These are phyloP conservation scores for Trinectes maculatus DNA, from an alignment of 2,113 vertebrate genomes.

Conservation along the genomic window DNA sequence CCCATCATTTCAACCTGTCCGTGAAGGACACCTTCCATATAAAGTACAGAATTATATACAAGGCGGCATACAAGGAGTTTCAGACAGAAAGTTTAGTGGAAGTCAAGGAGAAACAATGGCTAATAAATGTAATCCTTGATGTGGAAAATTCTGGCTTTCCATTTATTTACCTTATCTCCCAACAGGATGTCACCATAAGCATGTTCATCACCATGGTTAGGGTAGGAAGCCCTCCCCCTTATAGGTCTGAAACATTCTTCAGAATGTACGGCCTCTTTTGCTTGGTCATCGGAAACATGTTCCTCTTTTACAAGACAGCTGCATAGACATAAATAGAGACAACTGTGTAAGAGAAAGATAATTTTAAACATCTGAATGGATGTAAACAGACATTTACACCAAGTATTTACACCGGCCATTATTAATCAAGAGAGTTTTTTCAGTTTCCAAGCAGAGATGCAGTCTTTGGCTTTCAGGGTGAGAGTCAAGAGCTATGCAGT, in stretches of 20 bases:
- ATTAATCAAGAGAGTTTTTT: too few species aligned
- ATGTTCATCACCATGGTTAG: neutral
- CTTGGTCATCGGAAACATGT: neutral
- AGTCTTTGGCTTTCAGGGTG: neutral
- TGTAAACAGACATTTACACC: neutral
- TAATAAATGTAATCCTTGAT: too few species aligned
- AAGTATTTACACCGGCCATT: too few species aligned
- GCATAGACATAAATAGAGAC: slow-evolving; percentile 7
- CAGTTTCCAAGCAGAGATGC: too few species aligned
- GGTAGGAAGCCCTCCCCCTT: neutral
- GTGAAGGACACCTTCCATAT: slow-evolving; percentile 13
- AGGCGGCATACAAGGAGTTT: neutral
- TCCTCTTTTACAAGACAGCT: neutral
- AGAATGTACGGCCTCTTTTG: neutral
- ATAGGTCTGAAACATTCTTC: neutral
- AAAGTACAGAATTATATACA: neutral
- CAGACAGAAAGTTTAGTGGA: too few species aligned
- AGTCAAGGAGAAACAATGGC: neutral
- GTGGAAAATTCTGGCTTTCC: neutral
- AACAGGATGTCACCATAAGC: neutral
- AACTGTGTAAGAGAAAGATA: neutral
- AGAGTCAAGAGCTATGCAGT: slow-evolving; percentile 1
- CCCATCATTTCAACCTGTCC: slow-evolving; percentile 7
- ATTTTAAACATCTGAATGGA: neutral
- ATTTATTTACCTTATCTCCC: slow-evolving; percentile 44